Percentiles rank a stretch among this genome's conserved stretches.
Conservation (phyloP, 2,797 vertebrate species). For the Halcyon leucocephala region DNA sequence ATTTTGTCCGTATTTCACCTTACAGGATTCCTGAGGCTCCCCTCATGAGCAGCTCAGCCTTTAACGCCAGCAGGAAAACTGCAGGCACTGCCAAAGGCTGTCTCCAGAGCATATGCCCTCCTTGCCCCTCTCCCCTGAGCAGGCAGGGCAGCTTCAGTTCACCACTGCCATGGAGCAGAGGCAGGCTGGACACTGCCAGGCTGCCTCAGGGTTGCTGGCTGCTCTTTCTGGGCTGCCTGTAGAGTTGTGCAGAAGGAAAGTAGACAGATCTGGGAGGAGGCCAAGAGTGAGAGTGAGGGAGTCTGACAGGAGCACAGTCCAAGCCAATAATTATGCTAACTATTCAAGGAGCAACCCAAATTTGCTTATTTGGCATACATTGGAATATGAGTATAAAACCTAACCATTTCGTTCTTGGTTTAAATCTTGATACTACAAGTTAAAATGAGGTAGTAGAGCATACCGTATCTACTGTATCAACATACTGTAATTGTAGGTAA, state of each 20-base stretch:
- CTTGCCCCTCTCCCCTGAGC: accelerated
- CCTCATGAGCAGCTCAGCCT: background rate
- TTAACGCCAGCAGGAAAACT: background rate
- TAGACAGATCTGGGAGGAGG: background rate
- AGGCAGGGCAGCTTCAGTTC: background rate
- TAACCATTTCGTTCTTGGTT: background rate
- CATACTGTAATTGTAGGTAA: background rate
- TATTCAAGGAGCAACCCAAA: background rate
- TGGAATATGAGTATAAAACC: background rate
- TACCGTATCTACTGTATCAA: background rate
- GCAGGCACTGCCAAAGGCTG: background rate
- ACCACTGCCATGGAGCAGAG: accelerated
- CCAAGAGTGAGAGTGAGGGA: background rate
- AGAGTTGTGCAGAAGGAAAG: background rate
- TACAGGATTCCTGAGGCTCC: background rate
- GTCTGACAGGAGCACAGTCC: background rate
- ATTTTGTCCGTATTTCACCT: background rate
- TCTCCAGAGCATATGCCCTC: background rate
- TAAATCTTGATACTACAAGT: background rate
- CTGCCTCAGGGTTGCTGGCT: background rate
- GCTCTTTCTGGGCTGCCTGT: background rate
- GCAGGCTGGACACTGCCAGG: background rate
- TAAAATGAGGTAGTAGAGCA: background rate
- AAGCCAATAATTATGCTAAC: background rate
- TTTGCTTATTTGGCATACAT: background rate